phyloP scores from a whole-genome alignment of 2,113 vertebrate genomes.

The Megaceryle maxima region DNA sequence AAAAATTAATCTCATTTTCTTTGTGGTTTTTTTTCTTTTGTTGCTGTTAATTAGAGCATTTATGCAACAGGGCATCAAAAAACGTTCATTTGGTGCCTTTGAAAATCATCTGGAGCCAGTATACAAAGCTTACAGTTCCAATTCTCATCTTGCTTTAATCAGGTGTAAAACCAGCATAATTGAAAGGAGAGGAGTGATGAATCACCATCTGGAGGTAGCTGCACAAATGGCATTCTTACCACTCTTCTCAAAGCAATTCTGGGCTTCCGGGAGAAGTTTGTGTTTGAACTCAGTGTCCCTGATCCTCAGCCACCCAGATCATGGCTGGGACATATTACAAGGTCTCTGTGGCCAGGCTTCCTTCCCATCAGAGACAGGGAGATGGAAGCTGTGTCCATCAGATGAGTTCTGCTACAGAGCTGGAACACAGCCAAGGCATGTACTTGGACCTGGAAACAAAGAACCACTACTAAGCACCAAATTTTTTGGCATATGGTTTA shows the following conservation, averaged over 20 bases:
- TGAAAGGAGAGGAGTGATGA: neutral
- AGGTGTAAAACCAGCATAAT: neutral
- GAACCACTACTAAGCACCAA: neutral
- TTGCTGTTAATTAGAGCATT: neutral
- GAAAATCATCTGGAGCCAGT: neutral
- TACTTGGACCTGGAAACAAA: neutral
- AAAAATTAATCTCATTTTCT: neutral
- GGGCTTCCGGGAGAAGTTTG: neutral
- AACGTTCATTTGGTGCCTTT: neutral
- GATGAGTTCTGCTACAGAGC: neutral
- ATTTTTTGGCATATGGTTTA: neutral
- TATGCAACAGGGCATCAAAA: neutral
- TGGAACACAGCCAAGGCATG: accelerated
- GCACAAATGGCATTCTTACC: neutral
- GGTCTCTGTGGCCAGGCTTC: neutral
- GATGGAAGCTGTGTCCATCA: neutral
- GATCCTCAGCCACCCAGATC: neutral
- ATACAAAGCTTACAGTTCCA: neutral
- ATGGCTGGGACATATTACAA: neutral
- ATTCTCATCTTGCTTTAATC: neutral
- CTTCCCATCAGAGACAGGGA: neutral
- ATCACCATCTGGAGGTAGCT: neutral
- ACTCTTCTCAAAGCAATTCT: neutral
- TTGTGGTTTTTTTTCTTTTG: neutral
- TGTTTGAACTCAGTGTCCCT: neutral